phyloP scores from a whole-genome alignment of 1,140 invertebrate genomes.

The Manduca sexta region DNA sequence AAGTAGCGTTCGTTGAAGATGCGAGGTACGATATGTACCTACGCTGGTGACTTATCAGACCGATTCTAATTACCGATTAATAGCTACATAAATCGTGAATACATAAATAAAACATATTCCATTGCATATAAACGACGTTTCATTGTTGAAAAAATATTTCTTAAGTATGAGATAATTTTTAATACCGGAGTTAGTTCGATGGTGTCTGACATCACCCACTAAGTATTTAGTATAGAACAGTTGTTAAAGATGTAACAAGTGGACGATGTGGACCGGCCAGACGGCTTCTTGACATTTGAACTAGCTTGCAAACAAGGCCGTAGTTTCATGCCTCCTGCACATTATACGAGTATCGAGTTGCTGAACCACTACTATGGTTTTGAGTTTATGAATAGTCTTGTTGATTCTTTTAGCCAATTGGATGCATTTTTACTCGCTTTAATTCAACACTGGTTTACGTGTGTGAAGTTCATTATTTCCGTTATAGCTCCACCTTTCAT shows the following conservation, averaged over 20 bases:
- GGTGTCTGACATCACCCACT: background rate
- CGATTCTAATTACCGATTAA: too few relatives aligned
- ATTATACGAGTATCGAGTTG: constrained; percentile 12
- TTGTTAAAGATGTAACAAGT: constrained; percentile 3
- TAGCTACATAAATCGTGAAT: too few relatives aligned
- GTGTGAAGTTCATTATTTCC: too few relatives aligned
- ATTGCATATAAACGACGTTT: background rate
- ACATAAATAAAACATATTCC: too few relatives aligned
- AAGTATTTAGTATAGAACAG: background rate
- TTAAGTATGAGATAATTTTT: background rate
- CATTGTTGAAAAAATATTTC: background rate
- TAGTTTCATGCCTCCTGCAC: constrained; percentile 27
- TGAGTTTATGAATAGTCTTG: background rate
- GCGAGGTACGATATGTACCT: too few relatives aligned
- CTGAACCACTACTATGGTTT: background rate
- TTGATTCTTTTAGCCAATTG: too few relatives aligned
- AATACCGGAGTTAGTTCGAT: background rate
- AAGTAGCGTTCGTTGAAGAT: too few relatives aligned
- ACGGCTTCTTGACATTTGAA: constrained; percentile 16
- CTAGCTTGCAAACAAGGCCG: constrained; percentile 17
- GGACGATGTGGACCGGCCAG: constrained; percentile 1
- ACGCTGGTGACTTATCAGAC: too few relatives aligned
- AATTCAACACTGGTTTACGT: too few relatives aligned
- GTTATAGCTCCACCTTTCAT: too few relatives aligned
- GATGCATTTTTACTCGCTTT: too few relatives aligned